These are phyloP conservation scores for Cheilosia vernalis DNA, from an alignment of 2,888 invertebrate species.

Conservation along the genomic window DNA sequence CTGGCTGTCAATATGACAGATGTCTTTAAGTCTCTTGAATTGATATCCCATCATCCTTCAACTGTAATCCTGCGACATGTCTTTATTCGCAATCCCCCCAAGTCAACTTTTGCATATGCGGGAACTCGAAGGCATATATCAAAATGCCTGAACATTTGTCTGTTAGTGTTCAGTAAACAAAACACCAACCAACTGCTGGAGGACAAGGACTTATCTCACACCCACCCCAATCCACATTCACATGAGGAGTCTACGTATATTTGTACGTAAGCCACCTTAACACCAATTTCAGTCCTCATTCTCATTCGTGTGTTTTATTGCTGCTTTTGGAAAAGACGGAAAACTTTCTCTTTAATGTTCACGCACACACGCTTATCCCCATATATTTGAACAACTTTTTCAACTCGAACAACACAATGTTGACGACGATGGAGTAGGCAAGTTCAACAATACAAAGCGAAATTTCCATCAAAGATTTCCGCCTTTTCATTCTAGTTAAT, in stretches of 20 bases:
- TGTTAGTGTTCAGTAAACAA: slow-evolving; percentile 50
- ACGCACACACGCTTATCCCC: slow-evolving; percentile 27
- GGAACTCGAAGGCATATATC: slow-evolving; percentile 57
- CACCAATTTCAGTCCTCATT: background rate
- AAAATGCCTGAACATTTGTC: slow-evolving; percentile 59
- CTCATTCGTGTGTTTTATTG: background rate
- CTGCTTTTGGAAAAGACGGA: slow-evolving; percentile 1
- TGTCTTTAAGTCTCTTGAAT: slow-evolving; percentile 44
- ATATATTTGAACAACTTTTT: slow-evolving; percentile 60
- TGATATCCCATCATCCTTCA: slow-evolving; percentile 50
- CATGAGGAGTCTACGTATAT: background rate
- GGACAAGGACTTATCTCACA: background rate
- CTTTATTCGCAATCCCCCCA: slow-evolving; percentile 16
- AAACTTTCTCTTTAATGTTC: slow-evolving; percentile 56
- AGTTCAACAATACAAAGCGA: slow-evolving; percentile 42
- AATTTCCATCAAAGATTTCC: slow-evolving; percentile 55
- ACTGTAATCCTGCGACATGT: slow-evolving; percentile 41
- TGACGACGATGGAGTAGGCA: slow-evolving; percentile 14
- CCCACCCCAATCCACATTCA: background rate
- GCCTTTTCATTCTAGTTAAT: slow-evolving; percentile 52
- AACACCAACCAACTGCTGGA: slow-evolving; percentile 30
- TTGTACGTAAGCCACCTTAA: slow-evolving; percentile 28
- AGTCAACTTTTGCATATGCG: slow-evolving; percentile 25
- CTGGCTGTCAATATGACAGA: slow-evolving; percentile 36
- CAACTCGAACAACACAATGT: slow-evolving; percentile 28